Evolutionary conservation across 2,797 vertebrate genomes (phyloP).

Genomic region (Vipera latastei): DNA sequence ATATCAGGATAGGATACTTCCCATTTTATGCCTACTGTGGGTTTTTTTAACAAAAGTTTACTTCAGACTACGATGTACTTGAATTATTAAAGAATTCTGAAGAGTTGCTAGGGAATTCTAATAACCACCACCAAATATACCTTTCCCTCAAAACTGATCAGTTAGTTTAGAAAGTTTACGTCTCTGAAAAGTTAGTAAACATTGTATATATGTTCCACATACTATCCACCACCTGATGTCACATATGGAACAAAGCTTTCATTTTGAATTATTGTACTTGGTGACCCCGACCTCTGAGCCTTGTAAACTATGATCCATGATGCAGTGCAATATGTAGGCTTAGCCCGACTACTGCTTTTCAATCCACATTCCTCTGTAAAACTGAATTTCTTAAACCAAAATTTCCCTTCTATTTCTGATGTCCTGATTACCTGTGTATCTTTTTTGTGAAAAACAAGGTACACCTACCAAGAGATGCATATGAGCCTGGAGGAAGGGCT

Average conservation of each 20-base stretch:
- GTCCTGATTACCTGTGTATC: not conserved
- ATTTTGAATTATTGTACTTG: not conserved
- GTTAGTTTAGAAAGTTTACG: not conserved
- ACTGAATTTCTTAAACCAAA: not conserved
- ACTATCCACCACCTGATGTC: not conserved
- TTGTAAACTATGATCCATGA: not conserved
- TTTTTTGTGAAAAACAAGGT: conserved; percentile 18
- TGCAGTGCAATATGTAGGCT: not conserved
- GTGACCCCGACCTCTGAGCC: not conserved
- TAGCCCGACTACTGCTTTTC: not conserved
- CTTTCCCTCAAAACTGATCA: not conserved
- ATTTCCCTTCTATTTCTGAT: not conserved
- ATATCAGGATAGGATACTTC: not conserved
- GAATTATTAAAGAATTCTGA: not conserved
- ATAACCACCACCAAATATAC: not conserved
- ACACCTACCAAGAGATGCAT: conserved; percentile 91
- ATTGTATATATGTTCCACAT: not conserved
- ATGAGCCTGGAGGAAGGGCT: conserved; percentile 92
- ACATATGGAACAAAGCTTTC: not conserved
- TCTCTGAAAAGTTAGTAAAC: not conserved
- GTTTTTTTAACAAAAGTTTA: not conserved
- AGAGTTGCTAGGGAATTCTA: not conserved
- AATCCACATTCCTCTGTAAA: not conserved
- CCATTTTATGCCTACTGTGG: not conserved
- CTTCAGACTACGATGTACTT: not conserved